Percentiles rank a stretch among this genome's conserved stretches.
These are phyloP conservation scores for Cygnus buccinator DNA, from an alignment of 2,113 vertebrate genomes.

Conservation along the genomic window DNA sequence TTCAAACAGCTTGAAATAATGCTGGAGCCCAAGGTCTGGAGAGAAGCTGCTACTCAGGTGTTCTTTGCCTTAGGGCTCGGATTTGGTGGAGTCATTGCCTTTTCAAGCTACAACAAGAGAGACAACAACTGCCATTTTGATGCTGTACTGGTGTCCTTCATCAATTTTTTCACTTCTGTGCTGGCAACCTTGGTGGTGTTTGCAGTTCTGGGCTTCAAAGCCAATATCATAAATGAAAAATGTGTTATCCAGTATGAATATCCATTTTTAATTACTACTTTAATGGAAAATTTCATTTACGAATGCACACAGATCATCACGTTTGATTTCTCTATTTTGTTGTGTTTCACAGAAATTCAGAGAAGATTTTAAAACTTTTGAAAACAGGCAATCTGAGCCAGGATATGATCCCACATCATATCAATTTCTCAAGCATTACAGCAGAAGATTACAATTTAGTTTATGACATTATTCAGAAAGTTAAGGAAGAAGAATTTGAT, in stretches of 20 bases:
- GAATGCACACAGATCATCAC: not conserved
- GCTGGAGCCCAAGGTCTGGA: slow-evolving; percentile 95
- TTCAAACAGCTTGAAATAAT: slow-evolving; percentile 94
- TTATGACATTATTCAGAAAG: slow-evolving; percentile 82
- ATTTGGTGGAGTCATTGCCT: slow-evolving; percentile 97
- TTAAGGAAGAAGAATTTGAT: slow-evolving; percentile 83
- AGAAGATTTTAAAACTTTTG: slow-evolving; percentile 84
- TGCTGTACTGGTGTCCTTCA: slow-evolving; percentile 94
- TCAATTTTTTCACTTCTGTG: slow-evolving; percentile 98
- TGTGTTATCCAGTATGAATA: slow-evolving; percentile 84
- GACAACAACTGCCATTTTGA: slow-evolving; percentile 99
- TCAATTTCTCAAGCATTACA: slow-evolving; percentile 88
- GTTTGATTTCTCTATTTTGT: slow-evolving; percentile 11
- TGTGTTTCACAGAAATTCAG: slow-evolving; percentile 85
- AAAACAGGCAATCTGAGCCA: slow-evolving; percentile 81
- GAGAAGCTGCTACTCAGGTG: slow-evolving; percentile 96
- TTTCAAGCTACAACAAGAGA: slow-evolving; percentile 99
- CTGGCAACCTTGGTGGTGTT: slow-evolving; percentile 98
- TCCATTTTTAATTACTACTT: slow-evolving; percentile 40
- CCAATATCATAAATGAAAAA: slow-evolving; percentile 91
- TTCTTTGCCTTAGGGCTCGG: slow-evolving; percentile 97
- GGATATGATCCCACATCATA: slow-evolving; percentile 87
- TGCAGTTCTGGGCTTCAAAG: slow-evolving; percentile 97
- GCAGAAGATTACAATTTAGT: slow-evolving; percentile 88
- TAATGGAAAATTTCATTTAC: slow-evolving; percentile 24